Base-by-base conservation (phyloP, 1,140 invertebrate genomes). In the Rhyzopertha dominica region DNA sequence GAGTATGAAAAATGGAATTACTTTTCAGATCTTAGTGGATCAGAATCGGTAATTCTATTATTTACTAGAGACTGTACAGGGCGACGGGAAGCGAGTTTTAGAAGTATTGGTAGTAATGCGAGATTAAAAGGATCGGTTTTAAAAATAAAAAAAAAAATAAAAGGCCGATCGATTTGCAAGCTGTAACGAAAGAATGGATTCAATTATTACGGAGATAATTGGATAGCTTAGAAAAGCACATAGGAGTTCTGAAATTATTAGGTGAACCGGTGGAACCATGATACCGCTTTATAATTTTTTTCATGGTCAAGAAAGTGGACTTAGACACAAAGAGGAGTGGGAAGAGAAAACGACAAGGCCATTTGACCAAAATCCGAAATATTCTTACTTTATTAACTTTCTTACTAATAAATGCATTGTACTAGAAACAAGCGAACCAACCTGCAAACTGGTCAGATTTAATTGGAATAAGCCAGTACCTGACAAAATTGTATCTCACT, bases 181-280 rank as follows among this genome's bases (percentile, higher is more conserved):
- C n/a, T 0, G 29, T 57, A 26, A 31, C 34, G 16, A 49, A 32
- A 36, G 53, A 58, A 9, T 18, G 37, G n/a, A 16, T 26, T 20
- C 5, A 26, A 23, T 40, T 28, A 25, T 19, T 58, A 8, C 18
- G 43, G 13, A 16, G n/a, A 13, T 37, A 56, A 17, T 7, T 49
- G 9, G 51, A 56, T 39, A 36, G 22, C 12, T 26, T 51, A 16
- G 10, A 35, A 10, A 51, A 25, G 22, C 45, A 56, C 16, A 23
- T 48, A 3, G 31, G 53, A 7, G 44, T 51, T 10, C 29, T 58
- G n/a, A 43, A 49, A 30, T 18, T 44, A 5, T 35, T 58, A 30
- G 42, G 40, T 9, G 22, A 56, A 29, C 42, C 56, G n/a, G 40
- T 46, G 7, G 47, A 54, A 1, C 5, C 28, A 2, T 58, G 53